Evolutionary conservation across 1,140 invertebrate genomes (phyloP), one percentile per base, ranked within the genome.

Genomic region (Ceratosolen solmsi): DNA sequence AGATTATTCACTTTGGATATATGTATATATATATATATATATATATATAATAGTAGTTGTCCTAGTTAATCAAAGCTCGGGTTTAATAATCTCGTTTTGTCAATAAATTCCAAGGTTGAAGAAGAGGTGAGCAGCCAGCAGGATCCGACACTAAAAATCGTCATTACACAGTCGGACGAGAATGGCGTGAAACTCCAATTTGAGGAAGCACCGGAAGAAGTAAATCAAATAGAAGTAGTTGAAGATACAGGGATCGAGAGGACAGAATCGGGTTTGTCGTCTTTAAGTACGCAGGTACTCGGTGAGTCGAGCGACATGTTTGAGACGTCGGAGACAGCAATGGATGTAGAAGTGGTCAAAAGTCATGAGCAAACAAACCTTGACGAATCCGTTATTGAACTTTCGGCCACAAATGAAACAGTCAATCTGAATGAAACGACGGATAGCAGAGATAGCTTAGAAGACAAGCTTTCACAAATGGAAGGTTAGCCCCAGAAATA

Each of bases 381-480:
- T 30, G 83, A 82, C 0, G 88, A 90, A 1, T 86, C 90, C 0
- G 88, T 88, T 4, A 86, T 90, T 15, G 89, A 89, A 76, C 79
- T 91, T 0, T 82, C 87, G 0, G 58, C 84, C 0, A 58, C 41
- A 0, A 88, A 86, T 60, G 87, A 90, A 15, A 89, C 88, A 0
- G 89, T 92, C 17, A 89, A 87, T 82, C 78, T 91, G 17, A 90
- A 87, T 15, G 91, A 92, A 33, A 87, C 89, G 1, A 89, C 86
- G 20, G 90, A 91, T 38, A 92, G 89, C 77, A 89, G 90, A 49
- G 91, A 92, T 15, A 92, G 91, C 73, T 85, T 92, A 33, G 91
- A 92, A 71, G 89, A 91, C 51, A 91, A 91, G 82, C 85, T 92
- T 13, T 91, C 90, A 27, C 89, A 90, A 70, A 91, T 92, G 90